Base-by-base conservation (phyloP, 2,888 invertebrate species). In the Ophonus ardosiacus region DNA sequence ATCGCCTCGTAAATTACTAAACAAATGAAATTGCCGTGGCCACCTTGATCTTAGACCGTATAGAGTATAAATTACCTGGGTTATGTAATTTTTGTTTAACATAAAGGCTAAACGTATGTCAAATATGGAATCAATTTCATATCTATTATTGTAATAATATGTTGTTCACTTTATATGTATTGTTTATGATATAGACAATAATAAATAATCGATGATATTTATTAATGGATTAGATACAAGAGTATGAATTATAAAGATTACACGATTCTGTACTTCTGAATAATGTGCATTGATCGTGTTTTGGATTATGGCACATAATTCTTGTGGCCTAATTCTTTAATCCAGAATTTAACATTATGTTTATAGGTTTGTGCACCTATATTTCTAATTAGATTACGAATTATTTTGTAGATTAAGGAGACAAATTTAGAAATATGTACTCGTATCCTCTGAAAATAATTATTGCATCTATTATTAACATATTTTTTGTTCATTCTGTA, bases 21-120 rank as follows among this genome's bases (percentile, higher is more conserved):
- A 61, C 61, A 80, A 80, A 80, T 59, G 79, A 61, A 80, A 80
- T 80, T 80, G 59, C 59, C n/a, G 8, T 59, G 7, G 40, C 31
- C 38, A 80, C 79, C 79, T 80, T 80, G 79, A 80, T 80, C 79
- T 80, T 80, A 24, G 59, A 38, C 18, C 61, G 24, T 38, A 21
- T 24, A 15, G 15, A 15, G 59, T 80, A 51, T 51, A 80, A 80
- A 80, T 80, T 59, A 68, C 68, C 43, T 51, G 6, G 31, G 31
- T 31, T 51, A 51, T 51, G 43, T 51, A 51, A 51, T 13, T 56
- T n/a, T 56, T 59, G 59, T 40, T 40, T 31, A 24, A 15, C 24
- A 31, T n/a, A 71, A 24, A 31, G 7, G 15, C n/a, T 21, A 7
- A 68, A 51, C 13, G 7, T 51, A 51, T 13, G 2, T 51, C 43